Evolutionary conservation across 2,888 invertebrate species (phyloP), one percentile per base, ranked within the genome.

Genomic region (Rotaria sp.): DNA sequence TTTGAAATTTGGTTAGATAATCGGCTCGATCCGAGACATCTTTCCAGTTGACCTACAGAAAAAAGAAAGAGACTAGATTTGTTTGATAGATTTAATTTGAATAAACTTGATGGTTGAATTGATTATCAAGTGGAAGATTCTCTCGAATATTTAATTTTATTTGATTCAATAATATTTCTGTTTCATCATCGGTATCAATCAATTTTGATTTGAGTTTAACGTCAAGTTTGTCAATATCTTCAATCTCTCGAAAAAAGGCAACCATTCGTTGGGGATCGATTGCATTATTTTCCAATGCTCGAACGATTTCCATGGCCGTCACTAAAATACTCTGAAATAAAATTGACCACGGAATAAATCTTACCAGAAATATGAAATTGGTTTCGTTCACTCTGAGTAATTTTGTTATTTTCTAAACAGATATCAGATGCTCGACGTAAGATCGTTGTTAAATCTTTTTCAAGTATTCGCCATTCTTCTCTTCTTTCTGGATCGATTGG

Each of bases 211-310:
- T 67, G 7, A 67, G 30, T 0, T 35, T 7, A 5, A 15, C 1
- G 0, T 67, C 30, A 13, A 35, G 35, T n/a, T n/a, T n/a, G n/a
- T n/a, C 67, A 30, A 91, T 88, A 86, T 91, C 91, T 48, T 89
- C 89, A 57, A 91, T 90, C 84, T 89, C 89, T 84, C 91, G 87
- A 21, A 88, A 87, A 50, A 90, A 87, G 8, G 89, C 88, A 11
- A 90, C 87, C 87, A 90, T 89, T 35, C 88, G 87, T n/a, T 87
- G 87, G 2, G 59, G 88, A 85, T 13, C 87, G 87, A 10, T 88
- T 87, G 74, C 88, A 88, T 74, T 89, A 88, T 10, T 89, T 88
- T 24, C 90, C 90, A 48, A 87, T 87, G 48, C 88, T 88, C 35
- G 67, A 67, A 13, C 11, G 2, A 90, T 87, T 55, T 89, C 88